phyloP scores from a whole-genome alignment of 2,113 vertebrate species.

The Pterocles burchelli region DNA sequence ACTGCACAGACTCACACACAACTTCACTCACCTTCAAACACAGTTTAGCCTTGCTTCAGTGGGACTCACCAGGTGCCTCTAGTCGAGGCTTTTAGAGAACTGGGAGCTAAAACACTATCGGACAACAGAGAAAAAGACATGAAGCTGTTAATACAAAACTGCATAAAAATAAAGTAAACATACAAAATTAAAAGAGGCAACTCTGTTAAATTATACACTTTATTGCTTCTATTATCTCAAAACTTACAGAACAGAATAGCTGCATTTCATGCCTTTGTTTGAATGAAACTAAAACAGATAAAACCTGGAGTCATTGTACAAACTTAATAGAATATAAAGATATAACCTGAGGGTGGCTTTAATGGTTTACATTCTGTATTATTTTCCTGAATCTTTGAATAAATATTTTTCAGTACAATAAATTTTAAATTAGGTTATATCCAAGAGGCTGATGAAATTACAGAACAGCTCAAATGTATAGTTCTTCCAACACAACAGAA shows the following conservation, averaged over 20 bases:
- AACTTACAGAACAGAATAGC: neutral
- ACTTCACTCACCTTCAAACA: neutral
- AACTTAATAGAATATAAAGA: conserved; percentile 11
- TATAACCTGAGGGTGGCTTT: neutral
- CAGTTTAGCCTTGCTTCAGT: neutral
- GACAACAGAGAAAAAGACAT: neutral
- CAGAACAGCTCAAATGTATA: neutral
- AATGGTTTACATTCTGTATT: neutral
- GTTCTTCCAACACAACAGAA: neutral
- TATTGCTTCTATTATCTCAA: neutral
- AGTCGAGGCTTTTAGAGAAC: neutral
- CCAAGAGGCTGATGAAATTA: neutral
- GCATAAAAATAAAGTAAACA: neutral
- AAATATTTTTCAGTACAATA: conserved; percentile 21
- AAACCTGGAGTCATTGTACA: neutral
- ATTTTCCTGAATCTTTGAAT: conserved; percentile 17
- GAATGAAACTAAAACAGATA: conserved; percentile 9
- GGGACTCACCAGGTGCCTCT: neutral
- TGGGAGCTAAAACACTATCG: neutral
- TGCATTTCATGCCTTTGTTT: neutral
- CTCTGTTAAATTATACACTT: neutral
- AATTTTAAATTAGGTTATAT: conserved; percentile 8
- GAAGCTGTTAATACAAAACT: neutral
- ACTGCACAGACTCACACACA: neutral
- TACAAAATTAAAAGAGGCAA: neutral